Evolutionary conservation across 2,113 vertebrate genomes (phyloP), one percentile per base, ranked within the genome.

Genomic region (Ptilonorhynchus violaceus): DNA sequence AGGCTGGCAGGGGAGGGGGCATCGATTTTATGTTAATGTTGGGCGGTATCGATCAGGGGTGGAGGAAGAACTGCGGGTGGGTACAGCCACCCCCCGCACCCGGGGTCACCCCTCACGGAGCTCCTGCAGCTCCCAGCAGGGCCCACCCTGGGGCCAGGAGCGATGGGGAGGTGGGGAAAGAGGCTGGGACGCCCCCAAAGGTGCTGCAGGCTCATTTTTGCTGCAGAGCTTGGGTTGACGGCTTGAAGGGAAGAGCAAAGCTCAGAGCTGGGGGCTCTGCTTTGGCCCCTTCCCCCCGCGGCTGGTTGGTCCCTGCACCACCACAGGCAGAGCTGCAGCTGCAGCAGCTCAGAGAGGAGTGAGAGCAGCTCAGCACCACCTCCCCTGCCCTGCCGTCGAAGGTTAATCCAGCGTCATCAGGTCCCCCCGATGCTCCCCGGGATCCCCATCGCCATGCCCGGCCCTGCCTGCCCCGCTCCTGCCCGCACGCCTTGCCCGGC

Each of bases 21-120:
- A 92, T 94, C 13, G 92, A 92, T 94, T 92, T 95, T 42, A 60
- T 95, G 85, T 31, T 82, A 89, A 92, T 78, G 21, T 13, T 11
- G 81, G 15, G 66, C 35, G 22, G 33, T 30, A 78, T 89, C 7
- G 77, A 92, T 35, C 60, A 9, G 69, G 41, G 60, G 15, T 4
- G 55, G 47, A 77, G 73, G 50, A 17, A 37, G 2, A 2, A 4
- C n/a, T 59, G 74, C 18, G 24, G n/a, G 21, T 44, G 87, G 74
- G 44, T 69, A 85, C 3, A 5, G 83, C 27, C 44, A 42, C 41
- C 25, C 25, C 47, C 53, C 1, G 15, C 13, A 22, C 46, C 47
- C 1, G 5, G 42, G 52, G 12, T 35, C 69, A 12, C 35, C 58
- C n/a, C 15, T 41, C 7, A 1, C 39, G 46, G 49, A 41, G 28